phyloP scores from a whole-genome alignment of 2,888 invertebrate species.

The Anodontia alba region DNA sequence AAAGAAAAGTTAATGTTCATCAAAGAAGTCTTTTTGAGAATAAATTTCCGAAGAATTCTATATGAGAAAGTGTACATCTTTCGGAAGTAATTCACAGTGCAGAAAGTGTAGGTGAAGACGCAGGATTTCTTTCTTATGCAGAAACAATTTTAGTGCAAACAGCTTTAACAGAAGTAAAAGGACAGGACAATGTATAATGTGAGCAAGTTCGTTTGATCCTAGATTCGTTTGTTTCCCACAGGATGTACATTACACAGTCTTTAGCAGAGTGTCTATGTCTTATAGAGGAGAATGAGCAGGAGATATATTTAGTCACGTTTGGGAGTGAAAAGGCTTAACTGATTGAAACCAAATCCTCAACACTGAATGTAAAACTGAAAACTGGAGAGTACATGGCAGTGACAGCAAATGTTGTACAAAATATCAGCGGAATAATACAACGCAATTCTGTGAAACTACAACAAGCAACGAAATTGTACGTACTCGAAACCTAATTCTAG shows the following conservation, averaged over 20 bases:
- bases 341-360: slow-evolving; percentile 6
- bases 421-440: slow-evolving; percentile 15
- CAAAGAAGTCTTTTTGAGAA: no score
- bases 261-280: background rate
- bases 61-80: background rate
- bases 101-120: background rate
- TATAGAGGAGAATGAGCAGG: background rate
- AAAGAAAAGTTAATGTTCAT: no score
- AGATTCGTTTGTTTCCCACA: slow-evolving; percentile 33
- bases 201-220: slow-evolving; percentile 7
- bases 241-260: slow-evolving; percentile 20
- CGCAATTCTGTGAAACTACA: background rate
- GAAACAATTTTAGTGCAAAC: slow-evolving; percentile 35
- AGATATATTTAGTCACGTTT: slow-evolving; percentile 7
- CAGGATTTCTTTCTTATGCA: slow-evolving; percentile 28
- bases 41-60: background rate
- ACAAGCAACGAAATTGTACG: background rate
- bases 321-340: slow-evolving; percentile 3
- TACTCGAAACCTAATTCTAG: background rate
- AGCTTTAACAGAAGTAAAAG: slow-evolving; percentile 14
- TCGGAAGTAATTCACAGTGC: no score
- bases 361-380: slow-evolving; percentile 5
- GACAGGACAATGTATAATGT: background rate
- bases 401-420: slow-evolving; percentile 16
- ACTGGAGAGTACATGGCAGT: slow-evolving; percentile 4